Base-by-base conservation (phyloP, 1,140 invertebrate genomes). In the Theocolax elegans region DNA sequence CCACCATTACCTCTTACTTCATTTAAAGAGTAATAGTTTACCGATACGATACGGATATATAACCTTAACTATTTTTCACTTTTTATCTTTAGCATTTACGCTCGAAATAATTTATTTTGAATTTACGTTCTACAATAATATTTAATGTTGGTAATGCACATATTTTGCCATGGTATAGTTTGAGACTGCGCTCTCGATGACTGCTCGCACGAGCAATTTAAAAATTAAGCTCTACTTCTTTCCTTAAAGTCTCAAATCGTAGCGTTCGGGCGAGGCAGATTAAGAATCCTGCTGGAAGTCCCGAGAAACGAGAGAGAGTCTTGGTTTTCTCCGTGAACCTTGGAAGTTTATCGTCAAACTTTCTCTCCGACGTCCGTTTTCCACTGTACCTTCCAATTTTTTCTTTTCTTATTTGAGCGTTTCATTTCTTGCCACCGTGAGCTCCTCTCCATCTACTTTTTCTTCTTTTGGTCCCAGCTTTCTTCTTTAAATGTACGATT, bases 301-400 rank as follows among this genome's bases (percentile, higher is more conserved):
- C 21, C 3, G 23, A 27, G 21, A 48, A n/a, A 48, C 19, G 38
- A 23, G 27, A 19, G 48, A 35, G 10, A 51, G 29, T 12, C 9
- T 54, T 12, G n/a, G 46, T 65, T 54, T 65, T 10, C n/a, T 7
- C 51, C 46, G 56, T 35, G 40, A 66, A 56, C 51, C 38, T 66
- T 56, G 17, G 15, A 54, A 56, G 64, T 66, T 46, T 46, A 66
- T 66, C 40, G 51, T 31, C 38, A 56, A 66, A 66, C 63, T 66
- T 66, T 56, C 38, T n/a, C 51, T n/a, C 63, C 46, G 40, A 7
- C 13, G 23, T 10, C 4, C 13, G 12, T n/a, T n/a, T n/a, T n/a
- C n/a, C n/a, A n/a, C 3, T 25, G 12, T 10, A 48, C 49, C 19
- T 44, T 66, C 40, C n/a, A 51, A 66, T 66, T 66, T 64, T 66